A percentile compares a stretch with the other conserved stretches of the same genome.
Conservation (phyloP, 2,888 invertebrate species). For the Nemotelus pantherinus region DNA sequence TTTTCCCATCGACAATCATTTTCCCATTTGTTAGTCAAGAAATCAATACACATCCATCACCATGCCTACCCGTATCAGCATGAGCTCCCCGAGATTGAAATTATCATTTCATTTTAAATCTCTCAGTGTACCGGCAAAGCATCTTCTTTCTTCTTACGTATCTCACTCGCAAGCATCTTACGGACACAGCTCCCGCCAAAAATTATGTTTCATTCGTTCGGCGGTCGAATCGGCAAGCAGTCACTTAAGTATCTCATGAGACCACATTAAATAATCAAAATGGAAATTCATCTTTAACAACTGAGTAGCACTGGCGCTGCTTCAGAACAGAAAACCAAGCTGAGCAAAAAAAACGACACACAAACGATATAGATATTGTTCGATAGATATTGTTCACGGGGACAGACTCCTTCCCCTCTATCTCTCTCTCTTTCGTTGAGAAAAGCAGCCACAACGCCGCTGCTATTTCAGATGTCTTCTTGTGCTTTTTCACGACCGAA, state of each 20-base stretch:
- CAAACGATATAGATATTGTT: background rate
- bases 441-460: background rate
- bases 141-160: background rate
- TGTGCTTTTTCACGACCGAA: slow-evolving; percentile 28
- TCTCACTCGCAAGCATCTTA: background rate
- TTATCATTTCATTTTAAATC: slow-evolving; percentile 18
- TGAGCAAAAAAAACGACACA: background rate
- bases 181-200: background rate
- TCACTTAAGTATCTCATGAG: background rate
- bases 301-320: background rate
- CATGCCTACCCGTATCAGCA: slow-evolving; percentile 17
- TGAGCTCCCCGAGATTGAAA: background rate
- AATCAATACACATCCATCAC: slow-evolving; percentile 31
- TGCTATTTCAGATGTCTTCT: background rate
- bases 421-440: too few relatives aligned
- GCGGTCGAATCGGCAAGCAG: background rate
- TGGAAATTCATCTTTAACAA: slow-evolving; percentile 32
- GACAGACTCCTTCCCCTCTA: background rate
- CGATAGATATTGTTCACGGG: background rate
- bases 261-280: slow-evolving; percentile 16
- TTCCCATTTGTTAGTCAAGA: slow-evolving; percentile 10
- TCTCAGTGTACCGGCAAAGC: background rate
- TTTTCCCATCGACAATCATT: slow-evolving; percentile 11
- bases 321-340: background rate
- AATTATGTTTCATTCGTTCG: background rate